phyloP scores from a whole-genome alignment of 2,888 invertebrate genomes.

The Oasisia sp. region DNA sequence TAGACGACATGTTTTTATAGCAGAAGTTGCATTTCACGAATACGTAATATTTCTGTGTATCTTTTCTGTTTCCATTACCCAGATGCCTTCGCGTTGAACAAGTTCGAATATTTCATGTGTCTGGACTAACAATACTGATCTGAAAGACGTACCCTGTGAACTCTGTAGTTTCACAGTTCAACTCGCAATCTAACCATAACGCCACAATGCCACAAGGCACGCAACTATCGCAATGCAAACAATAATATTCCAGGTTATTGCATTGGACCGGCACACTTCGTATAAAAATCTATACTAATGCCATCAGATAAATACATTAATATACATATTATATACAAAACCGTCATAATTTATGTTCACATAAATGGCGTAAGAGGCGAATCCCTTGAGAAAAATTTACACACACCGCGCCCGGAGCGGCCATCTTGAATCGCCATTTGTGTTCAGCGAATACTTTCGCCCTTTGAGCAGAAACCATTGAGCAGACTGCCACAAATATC shows the following conservation, averaged over 20 bases:
- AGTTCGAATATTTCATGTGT: not conserved
- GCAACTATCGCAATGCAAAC: conserved; percentile 7
- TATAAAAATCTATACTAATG: conserved; percentile 17
- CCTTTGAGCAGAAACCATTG: not conserved
- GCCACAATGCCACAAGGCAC: not conserved
- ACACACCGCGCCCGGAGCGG: not conserved
- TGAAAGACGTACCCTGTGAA: not conserved
- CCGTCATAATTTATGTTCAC: not conserved
- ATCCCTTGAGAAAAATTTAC: not conserved
- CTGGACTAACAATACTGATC: not conserved
- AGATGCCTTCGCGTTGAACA: not conserved
- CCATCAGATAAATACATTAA: not conserved
- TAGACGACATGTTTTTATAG: not conserved
- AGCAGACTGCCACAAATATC: conserved; percentile 1
- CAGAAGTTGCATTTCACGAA: not conserved
- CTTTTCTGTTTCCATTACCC: not conserved
- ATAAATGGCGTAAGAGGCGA: not conserved
- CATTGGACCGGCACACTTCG: not conserved
- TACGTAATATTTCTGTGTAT: not conserved
- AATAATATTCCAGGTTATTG: not conserved
- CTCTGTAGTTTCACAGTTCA: not conserved
- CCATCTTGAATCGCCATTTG: not conserved
- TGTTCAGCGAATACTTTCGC: not conserved
- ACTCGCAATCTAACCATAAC: not conserved
- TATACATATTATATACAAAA: conserved; percentile 6